Evolutionary conservation across 2,113 vertebrate genomes (phyloP).

Genomic region (Cyanocitta stelleri): DNA sequence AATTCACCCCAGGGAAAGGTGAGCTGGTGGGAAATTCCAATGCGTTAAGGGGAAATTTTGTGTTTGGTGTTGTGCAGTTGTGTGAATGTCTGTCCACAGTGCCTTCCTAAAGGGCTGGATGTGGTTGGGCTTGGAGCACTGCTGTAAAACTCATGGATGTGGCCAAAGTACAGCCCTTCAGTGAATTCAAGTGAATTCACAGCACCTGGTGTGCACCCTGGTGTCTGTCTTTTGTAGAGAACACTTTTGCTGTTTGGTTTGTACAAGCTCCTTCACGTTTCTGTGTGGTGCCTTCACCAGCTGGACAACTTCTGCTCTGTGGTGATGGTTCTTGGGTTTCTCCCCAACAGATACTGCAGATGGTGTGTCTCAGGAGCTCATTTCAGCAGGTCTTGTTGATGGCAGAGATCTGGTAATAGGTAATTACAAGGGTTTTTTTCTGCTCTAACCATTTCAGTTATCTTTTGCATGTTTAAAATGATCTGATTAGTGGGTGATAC

Average conservation of each 20-base stretch:
- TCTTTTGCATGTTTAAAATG: background rate
- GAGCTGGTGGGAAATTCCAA: background rate
- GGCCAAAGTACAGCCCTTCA: background rate
- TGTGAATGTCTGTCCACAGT: background rate
- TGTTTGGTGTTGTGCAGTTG: background rate
- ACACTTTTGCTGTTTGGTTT: background rate
- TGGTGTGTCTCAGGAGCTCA: conserved; percentile 96
- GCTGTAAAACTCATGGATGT: background rate
- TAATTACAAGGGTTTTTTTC: conserved; percentile 42
- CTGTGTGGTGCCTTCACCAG: background rate
- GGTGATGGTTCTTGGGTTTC: conserved; percentile 11
- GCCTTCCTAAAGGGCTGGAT: background rate
- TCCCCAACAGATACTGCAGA: conserved; percentile 89
- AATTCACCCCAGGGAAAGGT: conserved; percentile 98
- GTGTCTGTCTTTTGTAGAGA: background rate
- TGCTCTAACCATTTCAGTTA: background rate
- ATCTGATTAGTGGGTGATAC: background rate
- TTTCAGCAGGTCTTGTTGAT: conserved; percentile 95
- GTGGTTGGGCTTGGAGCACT: background rate
- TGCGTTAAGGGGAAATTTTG: background rate
- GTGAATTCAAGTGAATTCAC: background rate
- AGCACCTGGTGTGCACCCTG: background rate
- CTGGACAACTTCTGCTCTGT: background rate
- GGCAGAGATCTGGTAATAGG: conserved; percentile 97
- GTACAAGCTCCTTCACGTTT: background rate